Evolutionary conservation across 2,888 invertebrate species (phyloP).

Genomic region (Steinernema scapterisci): DNA sequence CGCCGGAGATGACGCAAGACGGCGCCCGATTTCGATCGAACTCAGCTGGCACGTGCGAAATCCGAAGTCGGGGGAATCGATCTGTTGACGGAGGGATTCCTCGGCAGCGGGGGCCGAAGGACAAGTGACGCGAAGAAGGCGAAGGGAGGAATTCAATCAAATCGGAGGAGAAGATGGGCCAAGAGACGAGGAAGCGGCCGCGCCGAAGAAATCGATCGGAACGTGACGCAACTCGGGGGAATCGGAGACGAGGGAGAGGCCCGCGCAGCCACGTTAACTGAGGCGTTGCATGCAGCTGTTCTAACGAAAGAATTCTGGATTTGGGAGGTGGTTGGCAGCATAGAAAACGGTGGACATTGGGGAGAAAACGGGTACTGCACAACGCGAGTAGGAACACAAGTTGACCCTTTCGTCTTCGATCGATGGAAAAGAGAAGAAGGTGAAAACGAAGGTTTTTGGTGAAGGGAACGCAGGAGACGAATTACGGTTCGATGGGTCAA

Average conservation of each 20-base stretch:
- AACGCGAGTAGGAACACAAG: too few species aligned
- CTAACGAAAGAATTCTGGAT: too few species aligned
- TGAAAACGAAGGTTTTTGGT: too few species aligned
- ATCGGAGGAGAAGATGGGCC: conserved; percentile 12
- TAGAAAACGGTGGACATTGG: too few species aligned
- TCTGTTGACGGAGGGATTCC: background rate
- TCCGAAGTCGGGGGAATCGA: background rate
- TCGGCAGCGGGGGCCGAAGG: background rate
- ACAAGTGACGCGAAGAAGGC: background rate
- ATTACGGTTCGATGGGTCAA: too few species aligned
- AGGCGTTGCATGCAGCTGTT: too few species aligned
- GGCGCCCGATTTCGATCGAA: conserved; percentile 1
- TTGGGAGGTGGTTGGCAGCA: too few species aligned
- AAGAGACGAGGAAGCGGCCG: background rate
- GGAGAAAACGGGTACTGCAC: too few species aligned
- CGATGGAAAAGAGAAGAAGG: too few species aligned
- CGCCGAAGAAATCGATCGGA: background rate
- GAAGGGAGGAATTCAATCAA: conserved; percentile 2
- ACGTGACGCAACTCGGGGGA: background rate
- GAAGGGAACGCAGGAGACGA: too few species aligned
- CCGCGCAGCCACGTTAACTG: background rate
- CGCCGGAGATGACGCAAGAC: background rate
- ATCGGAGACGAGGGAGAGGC: conserved; percentile 2
- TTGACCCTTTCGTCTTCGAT: too few species aligned
- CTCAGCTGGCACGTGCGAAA: conserved; percentile 17